Base-by-base conservation (phyloP, 1,140 invertebrate species). In the Campoletis sonorensis region DNA sequence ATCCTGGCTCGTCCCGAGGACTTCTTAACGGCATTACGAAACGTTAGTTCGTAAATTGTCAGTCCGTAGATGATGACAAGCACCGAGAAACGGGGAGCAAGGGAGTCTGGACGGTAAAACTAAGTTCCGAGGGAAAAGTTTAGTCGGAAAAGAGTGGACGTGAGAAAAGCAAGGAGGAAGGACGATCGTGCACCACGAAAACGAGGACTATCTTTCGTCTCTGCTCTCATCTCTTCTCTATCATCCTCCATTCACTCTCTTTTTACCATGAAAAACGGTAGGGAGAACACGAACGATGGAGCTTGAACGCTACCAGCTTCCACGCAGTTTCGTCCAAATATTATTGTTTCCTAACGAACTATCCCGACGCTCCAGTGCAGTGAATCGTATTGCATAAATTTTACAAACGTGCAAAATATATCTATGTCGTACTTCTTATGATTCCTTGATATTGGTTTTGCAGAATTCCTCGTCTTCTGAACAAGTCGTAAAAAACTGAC, bases 261-360 rank as follows among this genome's bases (percentile, higher is more conserved):
- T 78, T 67, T 78, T 61, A 26, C 64, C 61, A 18, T 37, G 21
- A 37, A 58, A 51, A 54, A n/a, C 40, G 49, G 71, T 61, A 37
- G 51, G 30, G 49, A 30, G 79, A 78, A 73, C 49, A 61, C 23
- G 33, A 70, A 70, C 30, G 21, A 45, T 15, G 58, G 23, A 67
- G 72, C 70, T 78, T 37, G 51, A 49, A 49, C 79, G 23, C 23
- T 45, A 49, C 13, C 40, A 67, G 37, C 58, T 64, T 40, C 77
- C 79, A 78, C n/a, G 40, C 77, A 81, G 80, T 84, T 82, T 80
- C 78, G 71, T 70, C 79, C 84, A 84, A 84, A 84, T 84, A 84
- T 84, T 84, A 84, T 84, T 84, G 80, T 84, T 84, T 83, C 84
- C 81, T 84, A 84, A 84, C 84, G 84, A 84, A 84, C 84, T 84